Evolutionary conservation across 2,797 vertebrate genomes (phyloP).

Genomic region (Pseudomugil tenellus): DNA sequence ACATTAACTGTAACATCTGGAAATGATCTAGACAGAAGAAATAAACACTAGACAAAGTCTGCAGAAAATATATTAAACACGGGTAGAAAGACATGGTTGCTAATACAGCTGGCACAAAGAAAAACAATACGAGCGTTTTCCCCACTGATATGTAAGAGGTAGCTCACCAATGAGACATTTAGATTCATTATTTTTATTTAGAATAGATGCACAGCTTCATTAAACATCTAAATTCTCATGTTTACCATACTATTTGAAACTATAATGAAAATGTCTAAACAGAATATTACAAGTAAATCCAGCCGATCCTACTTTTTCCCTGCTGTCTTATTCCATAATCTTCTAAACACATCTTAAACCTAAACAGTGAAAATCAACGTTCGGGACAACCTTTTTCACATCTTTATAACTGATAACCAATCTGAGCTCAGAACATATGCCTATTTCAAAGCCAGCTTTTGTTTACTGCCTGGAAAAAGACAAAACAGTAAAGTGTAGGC

Average conservation of each 20-base stretch:
- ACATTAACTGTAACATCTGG: background rate
- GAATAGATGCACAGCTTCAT: background rate
- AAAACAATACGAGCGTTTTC: no score
- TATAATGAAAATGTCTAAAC: background rate
- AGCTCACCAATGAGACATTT: background rate
- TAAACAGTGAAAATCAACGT: background rate
- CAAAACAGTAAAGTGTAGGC: no score
- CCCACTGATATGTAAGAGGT: no score
- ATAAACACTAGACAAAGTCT: background rate
- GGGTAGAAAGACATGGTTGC: background rate
- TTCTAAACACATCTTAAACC: background rate
- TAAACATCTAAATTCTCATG: background rate
- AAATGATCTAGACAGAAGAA: background rate
- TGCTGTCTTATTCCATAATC: background rate
- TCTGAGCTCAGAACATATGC: background rate
- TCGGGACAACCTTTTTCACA: background rate
- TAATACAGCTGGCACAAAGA: background rate
- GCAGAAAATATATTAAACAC: no score
- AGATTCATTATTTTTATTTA: background rate
- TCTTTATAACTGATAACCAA: background rate
- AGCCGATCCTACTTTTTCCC: background rate
- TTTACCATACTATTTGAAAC: background rate
- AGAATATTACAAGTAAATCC: background rate
- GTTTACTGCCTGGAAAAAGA: background rate
- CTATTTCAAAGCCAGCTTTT: background rate